A percentile compares a stretch with the other conserved stretches of the same genome.
phyloP scores from a whole-genome alignment of 2,797 vertebrate species.

The Rhinogobio ventralis region DNA sequence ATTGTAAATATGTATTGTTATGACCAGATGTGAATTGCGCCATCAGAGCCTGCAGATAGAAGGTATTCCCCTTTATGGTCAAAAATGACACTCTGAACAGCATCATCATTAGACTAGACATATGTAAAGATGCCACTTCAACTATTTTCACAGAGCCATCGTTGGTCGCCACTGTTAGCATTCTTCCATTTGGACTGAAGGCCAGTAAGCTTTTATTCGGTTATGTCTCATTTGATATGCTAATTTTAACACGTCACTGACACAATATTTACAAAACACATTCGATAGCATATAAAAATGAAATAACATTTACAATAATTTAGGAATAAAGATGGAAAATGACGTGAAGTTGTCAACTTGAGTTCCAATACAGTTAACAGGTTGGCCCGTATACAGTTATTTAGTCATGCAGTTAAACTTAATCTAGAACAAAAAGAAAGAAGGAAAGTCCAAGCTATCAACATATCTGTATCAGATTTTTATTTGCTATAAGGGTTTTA shows the following conservation, averaged over 20 bases:
- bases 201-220: conserved; percentile 53
- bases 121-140: conserved; percentile 69
- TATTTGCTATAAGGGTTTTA: not conserved
- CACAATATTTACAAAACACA: not conserved
- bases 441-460: not conserved
- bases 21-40: conserved; percentile 74
- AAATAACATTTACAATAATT: not conserved
- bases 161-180: conserved; percentile 79
- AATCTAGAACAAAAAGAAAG: not conserved
- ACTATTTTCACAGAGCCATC: conserved; percentile 79
- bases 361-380: not conserved
- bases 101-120: conserved; percentile 69
- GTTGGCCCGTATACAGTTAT: not conserved
- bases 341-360: too few relatives aligned
- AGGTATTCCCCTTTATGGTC: conserved; percentile 71
- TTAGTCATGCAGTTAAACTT: not conserved
- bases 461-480: not conserved
- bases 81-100: conserved; percentile 77
- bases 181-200: conserved; percentile 79
- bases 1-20: conserved; percentile 29
- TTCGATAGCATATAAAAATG: not conserved
- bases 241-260: not conserved
- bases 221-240: not conserved
- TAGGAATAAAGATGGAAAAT: not conserved
- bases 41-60: conserved; percentile 78